Evolutionary conservation across 2,797 vertebrate genomes (phyloP).

Genomic region (Natrix natrix): DNA sequence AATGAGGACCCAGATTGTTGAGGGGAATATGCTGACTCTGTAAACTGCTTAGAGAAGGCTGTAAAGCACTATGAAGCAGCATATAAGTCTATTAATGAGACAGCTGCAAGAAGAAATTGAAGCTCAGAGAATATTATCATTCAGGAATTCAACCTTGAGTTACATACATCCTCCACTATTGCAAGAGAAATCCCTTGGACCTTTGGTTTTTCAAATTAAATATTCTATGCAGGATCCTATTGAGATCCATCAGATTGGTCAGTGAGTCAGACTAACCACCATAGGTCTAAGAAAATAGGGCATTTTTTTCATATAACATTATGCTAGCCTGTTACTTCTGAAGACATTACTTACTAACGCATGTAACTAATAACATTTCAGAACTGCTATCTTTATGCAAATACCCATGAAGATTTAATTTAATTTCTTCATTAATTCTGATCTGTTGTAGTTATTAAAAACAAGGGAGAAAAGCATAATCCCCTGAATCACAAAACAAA

Average conservation of each 20-base stretch:
- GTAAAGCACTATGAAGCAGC: background rate
- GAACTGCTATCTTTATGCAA: background rate
- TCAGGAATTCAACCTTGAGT: background rate
- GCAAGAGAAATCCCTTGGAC: background rate
- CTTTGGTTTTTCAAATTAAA: background rate
- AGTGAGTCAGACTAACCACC: background rate
- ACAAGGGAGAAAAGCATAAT: background rate
- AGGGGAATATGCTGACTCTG: background rate
- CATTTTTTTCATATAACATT: background rate
- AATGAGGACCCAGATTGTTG: background rate
- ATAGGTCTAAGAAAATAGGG: background rate
- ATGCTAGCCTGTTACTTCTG: background rate
- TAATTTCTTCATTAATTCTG: background rate
- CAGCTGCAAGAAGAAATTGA: background rate
- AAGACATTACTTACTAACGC: background rate
- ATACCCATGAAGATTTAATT: background rate
- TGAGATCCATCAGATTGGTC: background rate
- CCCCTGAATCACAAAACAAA: background rate
- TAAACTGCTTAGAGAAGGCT: background rate
- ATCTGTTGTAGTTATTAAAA: slow-evolving; percentile 6
- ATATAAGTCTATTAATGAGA: background rate
- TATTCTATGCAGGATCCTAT: background rate
- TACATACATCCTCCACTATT: background rate
- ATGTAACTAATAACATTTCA: background rate
- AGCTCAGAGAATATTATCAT: background rate